Evolutionary conservation across 2,888 invertebrate species (phyloP), one percentile per base, ranked within the genome.

Genomic region (Diplazon laetatorius): DNA sequence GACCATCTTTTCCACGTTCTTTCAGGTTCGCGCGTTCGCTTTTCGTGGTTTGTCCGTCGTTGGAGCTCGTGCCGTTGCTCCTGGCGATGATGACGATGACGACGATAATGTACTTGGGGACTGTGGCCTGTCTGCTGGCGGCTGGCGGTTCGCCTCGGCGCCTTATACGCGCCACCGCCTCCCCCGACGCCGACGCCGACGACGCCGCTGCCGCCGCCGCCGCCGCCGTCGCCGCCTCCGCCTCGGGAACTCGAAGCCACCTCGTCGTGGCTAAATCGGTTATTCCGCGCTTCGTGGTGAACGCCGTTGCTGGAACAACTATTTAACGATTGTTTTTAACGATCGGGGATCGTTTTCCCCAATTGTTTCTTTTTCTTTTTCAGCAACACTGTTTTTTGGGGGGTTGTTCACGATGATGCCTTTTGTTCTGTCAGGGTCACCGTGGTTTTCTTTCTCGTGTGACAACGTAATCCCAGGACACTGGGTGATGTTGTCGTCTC

Each of bases 1-100:
- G 93, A 94, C 94, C 94, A 94, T 94, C 89, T 91, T 93, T 90
- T 88, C 87, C 85, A 83, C 83, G 84, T 83, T 68, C 74, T 74
- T 80, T 78, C 70, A 78, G 60, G 66, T 55, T 71, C 37, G 20
- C 22, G n/a, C n/a, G n/a, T n/a, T n/a, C n/a, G n/a, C n/a, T n/a
- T n/a, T n/a, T n/a, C n/a, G n/a, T n/a, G n/a, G n/a, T n/a, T 39
- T 39, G 35, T 18, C 59, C n/a, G 55, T 25, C 10, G 55, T 25
- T 30, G 30, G 30, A 12, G n/a, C n/a, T 4, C 37, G n/a, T n/a
- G 6, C 30, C 30, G 30, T 30, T 30, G 30, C 30, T 25, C 20
- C 18, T 10, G 25, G n/a, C 14, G 10, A 16, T 48, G 16, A 18
- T 14, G 75, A 76, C 82, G n/a, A n/a, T n/a, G n/a, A n/a, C n/a